Evolutionary conservation across 2,888 invertebrate species (phyloP), one percentile per base, ranked within the genome.

Genomic region (Cheilosia vulpina): DNA sequence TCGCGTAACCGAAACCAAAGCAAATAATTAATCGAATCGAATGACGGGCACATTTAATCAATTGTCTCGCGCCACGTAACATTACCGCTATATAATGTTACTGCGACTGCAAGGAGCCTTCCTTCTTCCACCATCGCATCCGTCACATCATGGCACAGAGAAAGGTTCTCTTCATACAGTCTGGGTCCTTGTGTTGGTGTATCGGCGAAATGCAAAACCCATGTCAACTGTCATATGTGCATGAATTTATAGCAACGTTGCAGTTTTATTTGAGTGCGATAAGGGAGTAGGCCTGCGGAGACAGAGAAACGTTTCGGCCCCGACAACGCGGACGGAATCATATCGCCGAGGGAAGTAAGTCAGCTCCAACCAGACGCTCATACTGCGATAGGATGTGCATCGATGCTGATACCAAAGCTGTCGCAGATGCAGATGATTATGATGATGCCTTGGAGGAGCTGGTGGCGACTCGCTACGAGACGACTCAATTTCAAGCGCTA

Each of bases 211-310:
- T 87, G 87, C 87, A 87, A 87, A 87, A 87, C 87, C 78, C 87
- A 87, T 87, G 87, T 87, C 87, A 82, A 87, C 87, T 87, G 87
- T 87, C 87, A 87, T 87, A 87, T 87, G 82, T 75, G 77, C 81
- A 87, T 82, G 78, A 87, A 87, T 87, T 82, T 87, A 87, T 87
- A 55, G 87, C 68, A 58, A 65, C 78, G 78, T 63, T 78, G 78
- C 66, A 73, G 47, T 65, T 78, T 73, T 78, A 63, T 83, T 78
- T 78, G 75, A 24, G 38, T 11, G 58, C 71, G 78, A 85, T 81
- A 81, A 81, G 80, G 76, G 76, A 47, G 58, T 21, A 17, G 17
- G 38, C 60, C 60, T 9, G 50, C 21, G 68, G 38, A 27, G 58
- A 77, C 76, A 81, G 77, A 85, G 81, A 55, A 80, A 76, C 71